These are phyloP conservation scores for Pseudorasbora parva DNA, from an alignment of 2,113 vertebrate species.

Conservation along the genomic window DNA sequence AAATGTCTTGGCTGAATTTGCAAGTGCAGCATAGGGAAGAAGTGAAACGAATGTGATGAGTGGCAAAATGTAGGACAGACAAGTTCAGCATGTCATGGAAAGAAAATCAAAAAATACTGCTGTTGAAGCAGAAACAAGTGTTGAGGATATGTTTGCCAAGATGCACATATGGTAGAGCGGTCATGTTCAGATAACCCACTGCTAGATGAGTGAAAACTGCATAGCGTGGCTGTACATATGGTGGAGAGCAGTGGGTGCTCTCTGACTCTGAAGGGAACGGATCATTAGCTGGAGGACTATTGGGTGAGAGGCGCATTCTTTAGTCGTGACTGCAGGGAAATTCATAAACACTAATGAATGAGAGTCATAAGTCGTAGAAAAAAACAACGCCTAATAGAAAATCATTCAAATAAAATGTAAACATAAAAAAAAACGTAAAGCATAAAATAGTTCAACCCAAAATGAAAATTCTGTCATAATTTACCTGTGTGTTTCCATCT, in stretches of 20 bases:
- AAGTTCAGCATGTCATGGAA: constrained; percentile 17
- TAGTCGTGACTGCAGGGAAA: constrained; percentile 31
- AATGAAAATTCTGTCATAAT: too few species aligned
- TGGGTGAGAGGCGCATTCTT: constrained; percentile 42
- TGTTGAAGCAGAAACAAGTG: constrained; percentile 34
- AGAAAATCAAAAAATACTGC: constrained; percentile 31
- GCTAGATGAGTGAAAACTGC: constrained; percentile 46
- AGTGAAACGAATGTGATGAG: constrained; percentile 6
- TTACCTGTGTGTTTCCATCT: too few species aligned
- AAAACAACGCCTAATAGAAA: constrained; percentile 1
- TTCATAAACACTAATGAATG: constrained; percentile 29
- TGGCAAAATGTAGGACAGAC: background rate
- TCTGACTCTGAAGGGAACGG: constrained; percentile 21
- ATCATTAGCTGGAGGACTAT: constrained; percentile 31
- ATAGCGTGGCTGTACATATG: constrained; percentile 49
- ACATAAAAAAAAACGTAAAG: background rate
- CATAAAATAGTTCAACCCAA: background rate
- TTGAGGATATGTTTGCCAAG: constrained; percentile 37
- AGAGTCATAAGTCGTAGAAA: background rate
- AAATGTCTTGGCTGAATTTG: constrained; percentile 5
- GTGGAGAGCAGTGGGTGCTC: constrained; percentile 51
- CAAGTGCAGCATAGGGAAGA: constrained; percentile 6
- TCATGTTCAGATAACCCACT: constrained; percentile 44
- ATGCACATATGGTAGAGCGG: constrained; percentile 48
- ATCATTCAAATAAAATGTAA: background rate